Evolutionary conservation across 2,797 vertebrate genomes (phyloP), one percentile per base, ranked within the genome.

Genomic region (Myotis pilosus): DNA sequence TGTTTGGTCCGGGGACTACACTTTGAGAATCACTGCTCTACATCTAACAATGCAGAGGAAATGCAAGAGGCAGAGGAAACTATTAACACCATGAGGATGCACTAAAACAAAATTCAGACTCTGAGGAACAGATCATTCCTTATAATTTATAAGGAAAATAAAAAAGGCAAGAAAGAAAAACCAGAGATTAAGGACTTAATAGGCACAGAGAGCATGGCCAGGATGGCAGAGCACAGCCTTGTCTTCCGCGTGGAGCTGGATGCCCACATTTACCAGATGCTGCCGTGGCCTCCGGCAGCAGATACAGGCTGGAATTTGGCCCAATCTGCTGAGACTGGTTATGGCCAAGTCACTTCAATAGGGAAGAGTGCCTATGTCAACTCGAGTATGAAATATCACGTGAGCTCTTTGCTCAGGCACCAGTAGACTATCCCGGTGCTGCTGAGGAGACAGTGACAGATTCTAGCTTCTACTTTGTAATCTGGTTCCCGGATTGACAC

Each of bases 241-340:
- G 25, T 84, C 51, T 57, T 49, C 17, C 13, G 3, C 2, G 25
- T 19, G 49, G 66, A 87, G 44, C 57, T 68, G 36, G 57, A 57
- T 44, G 38, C 69, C 74, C n/a, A 25, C 1, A 4, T 47, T 25
- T 49, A 22, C 25, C 28, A 72, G 87, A 55, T 74, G 91, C 62
- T 82, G 11, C 36, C 53, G 25, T 96, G 99, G 99, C 41, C 81
- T 92, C 76, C 55, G 87, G 19, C 2, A 30, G 44, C 0, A 13
- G 99, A 99, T 4, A 99, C 99, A 13, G 99, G 99, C 94, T 99
- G 99, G 99, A 99, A 99, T 97, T 97, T 99, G 97, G 99, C 99
- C 41, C 97, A 99, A 83, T 99, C 99, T 0, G 98, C 99, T 96
- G 99, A 99, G 99, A 98, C 98, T 15, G 99, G 99, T 66, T 98